Conservation (phyloP, 1,140 invertebrate species). For the Pinna nobilis region DNA sequence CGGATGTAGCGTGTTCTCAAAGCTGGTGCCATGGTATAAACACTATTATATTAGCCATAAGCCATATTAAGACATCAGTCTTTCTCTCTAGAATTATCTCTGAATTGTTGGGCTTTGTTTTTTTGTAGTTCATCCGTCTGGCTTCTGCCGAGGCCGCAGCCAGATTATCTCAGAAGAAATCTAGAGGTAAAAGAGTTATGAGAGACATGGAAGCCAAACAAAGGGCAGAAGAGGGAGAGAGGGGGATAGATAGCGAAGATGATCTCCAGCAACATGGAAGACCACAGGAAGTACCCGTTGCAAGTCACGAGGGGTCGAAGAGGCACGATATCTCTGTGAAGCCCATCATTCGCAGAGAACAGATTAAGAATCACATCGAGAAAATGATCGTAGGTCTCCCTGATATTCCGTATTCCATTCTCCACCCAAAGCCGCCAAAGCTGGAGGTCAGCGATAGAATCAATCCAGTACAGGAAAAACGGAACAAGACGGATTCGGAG, state of each 20-base stretch:
- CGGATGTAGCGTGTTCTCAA: not conserved
- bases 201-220: not conserved
- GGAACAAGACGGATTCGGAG: not conserved
- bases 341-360: slow-evolving; percentile 19
- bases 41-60: too few species aligned
- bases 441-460: slow-evolving; percentile 5
- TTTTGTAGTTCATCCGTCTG: slow-evolving; percentile 48
- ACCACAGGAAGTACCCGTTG: slow-evolving; percentile 9
- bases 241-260: slow-evolving; percentile 21
- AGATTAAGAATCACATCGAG: slow-evolving; percentile 38
- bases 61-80: too few species aligned
- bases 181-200: not conserved
- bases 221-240: slow-evolving; percentile 2
- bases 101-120: too few species aligned
- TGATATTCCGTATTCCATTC: slow-evolving; percentile 46
- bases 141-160: slow-evolving; percentile 35
- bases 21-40: too few species aligned
- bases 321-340: slow-evolving; percentile 22
- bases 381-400: slow-evolving; percentile 41
- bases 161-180: slow-evolving; percentile 17
- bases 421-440: slow-evolving; percentile 16
- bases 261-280: slow-evolving; percentile 27
- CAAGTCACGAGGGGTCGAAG: not conserved
- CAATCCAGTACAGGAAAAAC: not conserved
- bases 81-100: too few species aligned